Evolutionary conservation across 2,888 invertebrate species (phyloP).

Genomic region (Drosophila siamana): DNA sequence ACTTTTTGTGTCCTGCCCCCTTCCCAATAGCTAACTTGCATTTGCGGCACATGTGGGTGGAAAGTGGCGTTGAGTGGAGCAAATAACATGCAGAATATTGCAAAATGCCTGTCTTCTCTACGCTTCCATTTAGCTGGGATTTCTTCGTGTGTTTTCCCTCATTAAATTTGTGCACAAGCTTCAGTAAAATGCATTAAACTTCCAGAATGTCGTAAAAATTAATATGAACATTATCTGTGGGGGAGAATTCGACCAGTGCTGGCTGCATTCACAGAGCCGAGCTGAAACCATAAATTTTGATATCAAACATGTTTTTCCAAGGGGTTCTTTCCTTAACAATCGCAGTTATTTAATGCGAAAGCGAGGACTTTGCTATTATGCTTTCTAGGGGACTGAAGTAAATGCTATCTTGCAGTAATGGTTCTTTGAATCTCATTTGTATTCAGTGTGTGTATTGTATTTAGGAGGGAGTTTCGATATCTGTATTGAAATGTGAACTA

Average conservation of each 20-base stretch:
- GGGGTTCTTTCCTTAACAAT: not conserved
- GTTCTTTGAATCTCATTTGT: not conserved
- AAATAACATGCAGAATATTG: constrained; percentile 64
- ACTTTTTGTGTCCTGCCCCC: constrained; percentile 27
- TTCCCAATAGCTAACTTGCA: constrained; percentile 57
- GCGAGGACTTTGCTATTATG: not conserved
- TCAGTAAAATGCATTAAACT: constrained; percentile 73
- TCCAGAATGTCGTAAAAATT: constrained; percentile 75
- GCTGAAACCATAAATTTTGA: constrained; percentile 48
- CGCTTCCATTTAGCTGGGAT: not conserved
- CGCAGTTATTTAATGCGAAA: not conserved
- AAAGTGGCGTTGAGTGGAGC: constrained; percentile 37
- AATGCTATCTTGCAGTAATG: not conserved
- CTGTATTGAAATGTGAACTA: not conserved
- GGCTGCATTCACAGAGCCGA: constrained; percentile 14
- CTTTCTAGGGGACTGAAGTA: not conserved
- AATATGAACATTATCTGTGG: constrained; percentile 67
- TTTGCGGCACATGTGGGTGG: constrained; percentile 40
- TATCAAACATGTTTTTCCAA: not conserved
- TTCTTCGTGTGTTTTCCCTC: constrained; percentile 53
- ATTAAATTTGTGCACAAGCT: constrained; percentile 64
- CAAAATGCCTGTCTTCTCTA: not conserved
- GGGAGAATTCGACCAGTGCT: constrained; percentile 1
- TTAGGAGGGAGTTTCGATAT: not conserved
- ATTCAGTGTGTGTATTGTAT: not conserved